Conservation (phyloP, 2,797 vertebrate species). For the Apodemus agrarius region DNA sequence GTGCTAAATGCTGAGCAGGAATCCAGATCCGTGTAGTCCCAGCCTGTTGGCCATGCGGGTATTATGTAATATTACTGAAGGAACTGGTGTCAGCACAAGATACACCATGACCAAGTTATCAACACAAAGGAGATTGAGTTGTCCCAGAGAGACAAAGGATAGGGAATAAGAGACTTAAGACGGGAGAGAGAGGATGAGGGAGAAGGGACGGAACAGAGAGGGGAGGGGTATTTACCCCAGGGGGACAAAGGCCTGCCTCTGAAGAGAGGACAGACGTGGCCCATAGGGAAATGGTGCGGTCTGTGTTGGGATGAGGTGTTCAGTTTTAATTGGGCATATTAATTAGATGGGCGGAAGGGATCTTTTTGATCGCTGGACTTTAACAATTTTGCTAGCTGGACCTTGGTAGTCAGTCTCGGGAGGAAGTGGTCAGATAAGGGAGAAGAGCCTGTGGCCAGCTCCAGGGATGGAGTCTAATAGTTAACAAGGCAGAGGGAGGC, state of each 20-base stretch:
- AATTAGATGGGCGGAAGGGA: neutral
- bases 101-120: neutral
- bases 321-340: neutral
- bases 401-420: neutral
- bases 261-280: neutral
- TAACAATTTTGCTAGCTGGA: neutral
- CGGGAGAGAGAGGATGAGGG: neutral
- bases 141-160: neutral
- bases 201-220: neutral
- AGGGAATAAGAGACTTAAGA: neutral
- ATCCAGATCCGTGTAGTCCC: neutral
- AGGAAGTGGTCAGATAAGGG: neutral
- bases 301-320: neutral
- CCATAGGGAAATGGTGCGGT: neutral
- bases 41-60: neutral
- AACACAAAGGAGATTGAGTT: neutral
- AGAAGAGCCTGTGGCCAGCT: neutral
- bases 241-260: neutral
- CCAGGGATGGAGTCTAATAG: neutral
- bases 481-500: neutral
- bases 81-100: neutral
- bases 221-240: too few relatives aligned
- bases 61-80: neutral
- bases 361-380: neutral
- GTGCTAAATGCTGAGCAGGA: neutral